A percentile compares a stretch with the other conserved stretches of the same genome.
Evolutionary conservation across 2,888 invertebrate genomes (phyloP).

Genomic region (Agapetus fuscipes): DNA sequence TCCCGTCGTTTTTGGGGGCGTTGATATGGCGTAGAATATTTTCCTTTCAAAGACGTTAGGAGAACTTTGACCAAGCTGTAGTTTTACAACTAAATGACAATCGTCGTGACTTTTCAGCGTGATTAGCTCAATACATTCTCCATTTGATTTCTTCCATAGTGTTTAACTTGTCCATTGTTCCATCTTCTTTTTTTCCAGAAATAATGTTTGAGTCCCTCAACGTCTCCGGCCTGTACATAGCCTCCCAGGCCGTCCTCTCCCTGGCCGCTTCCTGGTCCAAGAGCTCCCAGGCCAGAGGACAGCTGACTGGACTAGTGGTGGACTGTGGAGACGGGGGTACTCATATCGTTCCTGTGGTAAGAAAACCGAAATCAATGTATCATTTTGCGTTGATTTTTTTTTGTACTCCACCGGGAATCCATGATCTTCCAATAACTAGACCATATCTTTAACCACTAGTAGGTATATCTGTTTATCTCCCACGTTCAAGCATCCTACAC

Average conservation of each 20-base stretch:
- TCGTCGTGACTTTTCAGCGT: too few species aligned
- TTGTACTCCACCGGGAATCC: background rate
- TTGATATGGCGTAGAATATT: too few species aligned
- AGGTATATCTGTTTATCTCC: too few species aligned
- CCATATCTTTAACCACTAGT: too few species aligned
- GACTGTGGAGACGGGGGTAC: slow-evolving; percentile 99
- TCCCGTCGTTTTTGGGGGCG: too few species aligned
- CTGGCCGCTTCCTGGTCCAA: slow-evolving; percentile 97
- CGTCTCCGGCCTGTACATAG: slow-evolving; percentile 97
- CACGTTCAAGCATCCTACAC: too few species aligned
- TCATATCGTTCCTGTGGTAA: slow-evolving; percentile 96
- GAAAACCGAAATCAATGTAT: slow-evolving; percentile 26
- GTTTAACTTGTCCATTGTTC: background rate
- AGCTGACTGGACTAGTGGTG: slow-evolving; percentile 91
- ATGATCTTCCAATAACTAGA: too few species aligned
- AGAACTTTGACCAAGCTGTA: too few species aligned
- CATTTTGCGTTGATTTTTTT: background rate
- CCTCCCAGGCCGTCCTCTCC: slow-evolving; percentile 97
- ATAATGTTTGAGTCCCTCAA: slow-evolving; percentile 99
- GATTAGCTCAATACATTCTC: too few species aligned
- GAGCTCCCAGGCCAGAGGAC: slow-evolving; percentile 77
- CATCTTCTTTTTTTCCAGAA: slow-evolving; percentile 41
- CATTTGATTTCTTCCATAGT: too few species aligned
- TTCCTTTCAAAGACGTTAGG: too few species aligned
- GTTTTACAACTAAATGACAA: too few species aligned